Evolutionary conservation across 2,888 invertebrate species (phyloP).

Genomic region (Hofmannophila pseudospretella): DNA sequence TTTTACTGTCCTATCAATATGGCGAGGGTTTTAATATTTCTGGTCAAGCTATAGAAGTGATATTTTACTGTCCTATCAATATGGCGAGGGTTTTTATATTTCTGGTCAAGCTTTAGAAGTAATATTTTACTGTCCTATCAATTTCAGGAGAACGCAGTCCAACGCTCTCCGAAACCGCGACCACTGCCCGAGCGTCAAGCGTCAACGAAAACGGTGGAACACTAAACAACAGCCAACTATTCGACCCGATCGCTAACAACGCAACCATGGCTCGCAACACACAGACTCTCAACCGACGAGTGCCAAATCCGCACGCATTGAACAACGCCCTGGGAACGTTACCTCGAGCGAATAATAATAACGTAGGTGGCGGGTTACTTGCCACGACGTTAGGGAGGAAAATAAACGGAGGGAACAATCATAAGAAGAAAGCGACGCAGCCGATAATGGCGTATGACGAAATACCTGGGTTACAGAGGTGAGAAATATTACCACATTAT

Average conservation of each 20-base stretch:
- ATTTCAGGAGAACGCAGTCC: constrained; percentile 85
- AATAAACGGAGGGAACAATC: constrained; percentile 71
- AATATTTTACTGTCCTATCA: background rate
- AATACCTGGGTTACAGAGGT: constrained; percentile 77
- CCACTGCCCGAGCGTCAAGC: constrained; percentile 88
- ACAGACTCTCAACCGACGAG: constrained; percentile 61
- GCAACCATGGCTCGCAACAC: constrained; percentile 54
- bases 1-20: too few relatives aligned
- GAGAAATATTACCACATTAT: too few relatives aligned
- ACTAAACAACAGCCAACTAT: constrained; percentile 45
- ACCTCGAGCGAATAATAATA: constrained; percentile 62
- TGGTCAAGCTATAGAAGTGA: too few relatives aligned
- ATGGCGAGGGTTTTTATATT: too few relatives aligned
- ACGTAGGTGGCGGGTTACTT: constrained; percentile 45
- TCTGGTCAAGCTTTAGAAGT: too few relatives aligned
- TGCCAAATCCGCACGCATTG: constrained; percentile 52
- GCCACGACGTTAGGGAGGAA: constrained; percentile 69
- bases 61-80: too few relatives aligned
- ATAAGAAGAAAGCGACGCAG: constrained; percentile 70
- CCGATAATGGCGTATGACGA: constrained; percentile 78
- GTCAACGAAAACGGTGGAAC: constrained; percentile 69
- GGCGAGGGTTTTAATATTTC: too few relatives aligned
- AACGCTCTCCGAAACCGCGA: constrained; percentile 89
- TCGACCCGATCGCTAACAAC: constrained; percentile 48
- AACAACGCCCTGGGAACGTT: constrained; percentile 67